phyloP scores from a whole-genome alignment of 2,797 vertebrate genomes.

The Macropodus opercularis region DNA sequence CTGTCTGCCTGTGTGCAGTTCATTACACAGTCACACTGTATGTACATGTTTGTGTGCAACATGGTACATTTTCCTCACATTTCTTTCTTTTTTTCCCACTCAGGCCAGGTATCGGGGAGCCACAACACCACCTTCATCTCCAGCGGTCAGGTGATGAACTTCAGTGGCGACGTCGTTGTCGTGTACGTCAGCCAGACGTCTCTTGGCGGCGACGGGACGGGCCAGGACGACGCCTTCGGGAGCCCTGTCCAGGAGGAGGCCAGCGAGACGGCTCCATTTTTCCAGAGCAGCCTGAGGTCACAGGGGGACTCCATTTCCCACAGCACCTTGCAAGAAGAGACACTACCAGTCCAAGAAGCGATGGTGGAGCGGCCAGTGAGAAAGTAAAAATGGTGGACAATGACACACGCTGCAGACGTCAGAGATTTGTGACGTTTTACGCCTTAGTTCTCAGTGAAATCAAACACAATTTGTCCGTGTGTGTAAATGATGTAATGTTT shows the following conservation, averaged over 20 bases:
- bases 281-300: conserved; percentile 72
- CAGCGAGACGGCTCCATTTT: conserved; percentile 78
- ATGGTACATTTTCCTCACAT: conserved; percentile 1
- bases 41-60: no score
- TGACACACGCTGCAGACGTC: conserved; percentile 2
- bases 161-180: conserved; percentile 95
- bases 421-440: conserved; percentile 14
- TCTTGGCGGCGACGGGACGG: conserved; percentile 76
- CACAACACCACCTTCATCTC: conserved; percentile 98
- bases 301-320: conserved; percentile 50
- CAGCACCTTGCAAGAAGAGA: conserved; percentile 59
- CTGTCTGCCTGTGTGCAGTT: conserved; percentile 4
- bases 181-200: conserved; percentile 95
- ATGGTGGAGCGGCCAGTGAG: conserved; percentile 49
- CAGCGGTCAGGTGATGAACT: conserved; percentile 98
- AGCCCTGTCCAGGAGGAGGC: conserved; percentile 92
- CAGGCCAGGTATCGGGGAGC: conserved; percentile 95
- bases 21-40: no score
- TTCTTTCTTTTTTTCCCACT: conserved; percentile 1
- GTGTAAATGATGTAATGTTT: not conserved
- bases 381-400: conserved; percentile 58
- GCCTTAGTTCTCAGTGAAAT: not conserved
- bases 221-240: conserved; percentile 80
- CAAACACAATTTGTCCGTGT: not conserved
- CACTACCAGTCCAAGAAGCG: conserved; percentile 77